phyloP scores from a whole-genome alignment of 2,888 invertebrate genomes.

The Drosophila ochracea region DNA sequence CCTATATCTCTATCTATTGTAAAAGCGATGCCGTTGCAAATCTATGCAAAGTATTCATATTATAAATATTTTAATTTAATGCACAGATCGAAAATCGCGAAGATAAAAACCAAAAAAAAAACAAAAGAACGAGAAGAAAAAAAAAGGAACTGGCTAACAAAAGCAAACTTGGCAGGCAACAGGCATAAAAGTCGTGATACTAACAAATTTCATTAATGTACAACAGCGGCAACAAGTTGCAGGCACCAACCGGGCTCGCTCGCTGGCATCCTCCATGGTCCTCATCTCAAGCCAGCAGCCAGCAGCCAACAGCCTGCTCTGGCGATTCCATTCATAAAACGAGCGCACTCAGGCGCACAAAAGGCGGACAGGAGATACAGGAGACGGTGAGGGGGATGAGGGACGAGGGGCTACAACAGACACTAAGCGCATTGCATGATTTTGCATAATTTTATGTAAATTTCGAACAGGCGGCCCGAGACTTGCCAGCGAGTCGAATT shows the following conservation, averaged over 20 bases:
- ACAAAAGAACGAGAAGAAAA: neutral
- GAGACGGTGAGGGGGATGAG: neutral
- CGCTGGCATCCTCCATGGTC: conserved; percentile 34
- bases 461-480: conserved; percentile 59
- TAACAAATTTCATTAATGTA: conserved; percentile 83
- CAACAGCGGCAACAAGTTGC: conserved; percentile 81
- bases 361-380: conserved; percentile 26
- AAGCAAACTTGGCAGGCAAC: conserved; percentile 72
- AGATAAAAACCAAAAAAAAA: conserved; percentile 26
- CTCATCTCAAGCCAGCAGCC: conserved; percentile 10
- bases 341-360: conserved; percentile 56
- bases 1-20: conserved; percentile 11
- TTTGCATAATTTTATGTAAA: conserved; percentile 81
- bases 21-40: conserved; percentile 20
- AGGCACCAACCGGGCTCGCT: conserved; percentile 43
- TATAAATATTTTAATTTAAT: conserved; percentile 71
- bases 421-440: conserved; percentile 80
- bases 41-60: conserved; percentile 45
- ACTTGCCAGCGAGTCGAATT: conserved; percentile 43
- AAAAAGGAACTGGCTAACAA: conserved; percentile 57
- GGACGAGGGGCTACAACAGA: conserved; percentile 49
- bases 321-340: conserved; percentile 78
- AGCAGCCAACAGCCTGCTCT: conserved; percentile 35
- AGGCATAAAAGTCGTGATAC: conserved; percentile 82
- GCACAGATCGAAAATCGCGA: conserved; percentile 50